phyloP scores from a whole-genome alignment of 2,113 vertebrate species.

The Piliocolobus tephrosceles region DNA sequence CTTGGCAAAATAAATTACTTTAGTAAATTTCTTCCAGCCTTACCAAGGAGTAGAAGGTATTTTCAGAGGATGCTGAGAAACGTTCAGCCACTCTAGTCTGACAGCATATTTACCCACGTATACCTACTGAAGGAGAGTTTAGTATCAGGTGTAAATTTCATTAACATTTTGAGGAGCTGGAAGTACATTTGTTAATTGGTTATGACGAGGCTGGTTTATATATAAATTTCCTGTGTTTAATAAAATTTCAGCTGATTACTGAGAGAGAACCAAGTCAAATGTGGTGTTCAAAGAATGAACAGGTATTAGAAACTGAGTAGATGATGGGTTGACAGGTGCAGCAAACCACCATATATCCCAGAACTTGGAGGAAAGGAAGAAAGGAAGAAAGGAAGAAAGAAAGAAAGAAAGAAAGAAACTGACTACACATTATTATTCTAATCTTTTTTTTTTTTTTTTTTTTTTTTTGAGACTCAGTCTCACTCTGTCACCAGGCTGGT shows the following conservation, averaged over 20 bases:
- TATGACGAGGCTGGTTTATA: conserved; percentile 9
- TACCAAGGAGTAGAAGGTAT: background rate
- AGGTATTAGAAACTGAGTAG: background rate
- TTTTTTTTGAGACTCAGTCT: too few relatives aligned
- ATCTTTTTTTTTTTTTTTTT: too few relatives aligned
- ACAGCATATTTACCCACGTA: background rate
- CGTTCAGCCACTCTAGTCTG: background rate
- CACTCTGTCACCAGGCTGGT: too few relatives aligned
- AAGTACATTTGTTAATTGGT: conserved; percentile 41
- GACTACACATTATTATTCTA: background rate
- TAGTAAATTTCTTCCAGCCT: background rate
- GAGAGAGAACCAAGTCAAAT: background rate
- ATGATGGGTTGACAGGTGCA: too few relatives aligned
- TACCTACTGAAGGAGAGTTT: background rate
- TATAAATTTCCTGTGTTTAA: background rate
- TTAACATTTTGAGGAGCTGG: conserved; percentile 3
- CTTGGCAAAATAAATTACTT: background rate
- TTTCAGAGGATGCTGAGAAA: background rate
- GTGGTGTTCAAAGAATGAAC: background rate
- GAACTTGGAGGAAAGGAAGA: too few relatives aligned
- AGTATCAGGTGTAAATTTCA: conserved; percentile 34
- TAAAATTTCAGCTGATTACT: conserved; percentile 8
- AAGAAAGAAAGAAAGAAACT: background rate
- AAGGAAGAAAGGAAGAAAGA: too few relatives aligned
- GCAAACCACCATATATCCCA: too few relatives aligned